Evolutionary conservation across 1,140 invertebrate species (phyloP).

Genomic region (Adoxophyes honmai): DNA sequence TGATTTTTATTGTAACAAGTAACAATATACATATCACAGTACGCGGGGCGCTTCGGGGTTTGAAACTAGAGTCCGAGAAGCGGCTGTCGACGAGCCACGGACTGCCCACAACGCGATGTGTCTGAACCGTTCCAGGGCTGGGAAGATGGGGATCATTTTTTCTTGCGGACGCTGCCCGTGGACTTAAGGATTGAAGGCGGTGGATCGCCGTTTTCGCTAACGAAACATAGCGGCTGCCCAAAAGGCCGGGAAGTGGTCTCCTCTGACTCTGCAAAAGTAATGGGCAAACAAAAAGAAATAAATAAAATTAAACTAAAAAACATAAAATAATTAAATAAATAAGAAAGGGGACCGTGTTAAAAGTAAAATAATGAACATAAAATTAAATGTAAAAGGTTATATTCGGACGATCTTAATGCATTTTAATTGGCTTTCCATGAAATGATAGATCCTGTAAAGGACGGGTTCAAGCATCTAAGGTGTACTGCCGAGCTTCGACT

Average conservation of each 20-base stretch:
- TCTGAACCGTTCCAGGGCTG: slow-evolving; percentile 35
- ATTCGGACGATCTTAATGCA: slow-evolving; percentile 26
- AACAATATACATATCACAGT: slow-evolving; percentile 76
- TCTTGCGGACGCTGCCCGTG: slow-evolving; percentile 72
- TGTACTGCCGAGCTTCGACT: slow-evolving; percentile 57
- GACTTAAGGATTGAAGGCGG: slow-evolving; percentile 74
- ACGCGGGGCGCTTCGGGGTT: slow-evolving; percentile 72
- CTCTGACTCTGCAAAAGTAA: slow-evolving; percentile 77
- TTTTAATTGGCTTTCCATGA: slow-evolving; percentile 29
- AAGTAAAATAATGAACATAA: slow-evolving; percentile 36
- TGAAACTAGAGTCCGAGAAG: slow-evolving; percentile 38
- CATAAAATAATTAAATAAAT: slow-evolving; percentile 40
- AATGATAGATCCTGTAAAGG: slow-evolving; percentile 44
- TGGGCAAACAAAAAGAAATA: slow-evolving; percentile 70
- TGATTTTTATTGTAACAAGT: slow-evolving; percentile 72
- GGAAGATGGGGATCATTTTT: slow-evolving; percentile 58
- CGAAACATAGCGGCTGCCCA: slow-evolving; percentile 84
- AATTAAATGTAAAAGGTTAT: slow-evolving; percentile 40
- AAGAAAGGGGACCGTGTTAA: slow-evolving; percentile 28
- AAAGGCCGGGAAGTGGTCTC: slow-evolving; percentile 84
- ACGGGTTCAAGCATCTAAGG: slow-evolving; percentile 62
- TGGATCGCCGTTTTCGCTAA: slow-evolving; percentile 78
- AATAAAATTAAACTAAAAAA: slow-evolving; percentile 58
- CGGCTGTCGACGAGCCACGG: slow-evolving; percentile 43
- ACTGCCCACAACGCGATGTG: slow-evolving; percentile 39